Conservation (phyloP, 1,140 invertebrate species). For the Agrilus planipennis region DNA sequence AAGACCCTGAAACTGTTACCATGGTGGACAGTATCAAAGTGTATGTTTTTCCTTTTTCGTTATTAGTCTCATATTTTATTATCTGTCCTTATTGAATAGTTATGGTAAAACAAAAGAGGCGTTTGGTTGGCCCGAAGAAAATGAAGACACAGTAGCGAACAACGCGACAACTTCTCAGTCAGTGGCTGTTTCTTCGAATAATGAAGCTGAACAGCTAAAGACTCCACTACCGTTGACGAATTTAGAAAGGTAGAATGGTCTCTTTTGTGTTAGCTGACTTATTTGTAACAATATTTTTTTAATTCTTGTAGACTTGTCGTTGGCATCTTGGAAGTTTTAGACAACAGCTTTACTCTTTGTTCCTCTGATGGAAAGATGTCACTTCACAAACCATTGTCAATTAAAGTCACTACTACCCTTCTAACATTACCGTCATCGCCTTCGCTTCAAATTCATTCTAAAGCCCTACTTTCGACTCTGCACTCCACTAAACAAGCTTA, state of each 20-base stretch:
- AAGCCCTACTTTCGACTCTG: slow-evolving; percentile 68
- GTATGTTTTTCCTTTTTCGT: slow-evolving; percentile 18
- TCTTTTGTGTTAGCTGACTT: background rate
- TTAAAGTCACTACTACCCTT: slow-evolving; percentile 66
- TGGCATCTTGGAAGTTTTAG: slow-evolving; percentile 62
- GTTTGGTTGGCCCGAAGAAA: slow-evolving; percentile 95
- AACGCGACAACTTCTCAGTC: slow-evolving; percentile 37
- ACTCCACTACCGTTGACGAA: slow-evolving; percentile 37
- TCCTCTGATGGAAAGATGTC: slow-evolving; percentile 33
- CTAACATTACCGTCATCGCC: slow-evolving; percentile 72
- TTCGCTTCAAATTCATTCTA: slow-evolving; percentile 63
- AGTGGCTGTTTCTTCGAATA: slow-evolving; percentile 18
- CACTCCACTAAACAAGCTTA: slow-evolving; percentile 60
- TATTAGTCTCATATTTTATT: slow-evolving; percentile 1
- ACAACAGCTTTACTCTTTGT: slow-evolving; percentile 48
- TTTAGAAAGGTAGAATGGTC: slow-evolving; percentile 33
- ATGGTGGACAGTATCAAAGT: slow-evolving; percentile 91
- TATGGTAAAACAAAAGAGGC: slow-evolving; percentile 92
- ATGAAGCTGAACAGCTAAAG: slow-evolving; percentile 34
- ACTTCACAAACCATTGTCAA: slow-evolving; percentile 42
- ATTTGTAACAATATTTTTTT: slow-evolving; percentile 8
- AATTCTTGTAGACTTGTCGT: slow-evolving; percentile 48
- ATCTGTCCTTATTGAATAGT: slow-evolving; percentile 30
- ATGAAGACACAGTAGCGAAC: slow-evolving; percentile 64
- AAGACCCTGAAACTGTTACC: slow-evolving; percentile 78